A percentile compares a stretch with the other conserved stretches of the same genome.
Conservation (phyloP, 2,888 invertebrate genomes). For the Chrysopilus asiliformis region DNA sequence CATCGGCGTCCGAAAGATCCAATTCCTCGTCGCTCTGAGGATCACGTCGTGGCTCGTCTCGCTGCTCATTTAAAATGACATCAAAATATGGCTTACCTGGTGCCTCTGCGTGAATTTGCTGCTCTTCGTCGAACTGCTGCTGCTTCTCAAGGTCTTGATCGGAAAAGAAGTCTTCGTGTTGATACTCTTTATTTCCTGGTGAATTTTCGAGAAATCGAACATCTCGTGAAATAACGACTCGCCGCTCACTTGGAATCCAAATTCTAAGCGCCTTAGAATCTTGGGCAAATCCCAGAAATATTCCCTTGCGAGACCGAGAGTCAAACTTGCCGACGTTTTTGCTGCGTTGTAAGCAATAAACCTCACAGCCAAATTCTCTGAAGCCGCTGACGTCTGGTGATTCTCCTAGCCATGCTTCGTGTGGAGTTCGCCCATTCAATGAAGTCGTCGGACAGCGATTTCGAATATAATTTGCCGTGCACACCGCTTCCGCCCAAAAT, state of each 20-base stretch:
- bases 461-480: no score
- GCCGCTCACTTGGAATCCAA: not conserved
- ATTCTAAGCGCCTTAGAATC: not conserved
- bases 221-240: not conserved
- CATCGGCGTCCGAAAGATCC: no score
- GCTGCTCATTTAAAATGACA: no score
- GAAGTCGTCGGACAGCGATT: conserved; percentile 1
- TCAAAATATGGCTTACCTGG: no score
- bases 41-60: no score
- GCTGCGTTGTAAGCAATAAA: not conserved
- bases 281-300: not conserved
- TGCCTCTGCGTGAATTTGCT: no score
- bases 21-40: no score
- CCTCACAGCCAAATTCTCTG: not conserved
- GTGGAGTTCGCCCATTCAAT: not conserved
- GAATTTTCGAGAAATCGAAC: no score
- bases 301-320: not conserved
- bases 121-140: no score
- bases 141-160: no score
- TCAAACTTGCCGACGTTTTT: not conserved
- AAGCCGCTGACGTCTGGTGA: not conserved
- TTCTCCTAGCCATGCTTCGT: conserved; percentile 1
- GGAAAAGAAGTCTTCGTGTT: no score
- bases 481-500: conserved; percentile 4
- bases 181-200: no score